These are phyloP conservation scores for Elysia crispata DNA, from an alignment of 2,888 invertebrate genomes.

Conservation along the genomic window DNA sequence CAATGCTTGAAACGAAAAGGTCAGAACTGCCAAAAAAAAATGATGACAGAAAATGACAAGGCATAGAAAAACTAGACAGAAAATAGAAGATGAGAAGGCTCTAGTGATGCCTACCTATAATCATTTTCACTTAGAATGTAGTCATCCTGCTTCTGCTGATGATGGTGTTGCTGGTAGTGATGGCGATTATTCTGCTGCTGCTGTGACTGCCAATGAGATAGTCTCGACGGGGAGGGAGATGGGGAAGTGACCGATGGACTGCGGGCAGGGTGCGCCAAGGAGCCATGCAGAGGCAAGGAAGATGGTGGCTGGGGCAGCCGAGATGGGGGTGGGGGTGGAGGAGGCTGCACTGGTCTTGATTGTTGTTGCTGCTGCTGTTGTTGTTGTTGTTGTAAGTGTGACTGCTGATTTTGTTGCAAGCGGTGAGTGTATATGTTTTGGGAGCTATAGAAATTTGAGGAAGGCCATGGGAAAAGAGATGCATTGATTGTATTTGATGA, in stretches of 20 bases:
- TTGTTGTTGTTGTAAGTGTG: slow-evolving; percentile 20
- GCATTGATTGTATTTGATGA: not conserved
- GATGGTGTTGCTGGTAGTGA: slow-evolving; percentile 20
- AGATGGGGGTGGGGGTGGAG: slow-evolving; percentile 21
- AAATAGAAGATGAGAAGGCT: not conserved
- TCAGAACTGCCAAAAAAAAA: not conserved
- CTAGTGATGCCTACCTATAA: slow-evolving; percentile 37
- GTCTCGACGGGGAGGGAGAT: slow-evolving; percentile 6
- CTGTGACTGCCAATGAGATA: no score
- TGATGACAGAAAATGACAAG: not conserved
- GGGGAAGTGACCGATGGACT: slow-evolving; percentile 39
- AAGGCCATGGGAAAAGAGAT: not conserved
- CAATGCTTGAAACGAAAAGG: not conserved
- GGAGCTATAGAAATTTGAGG: not conserved
- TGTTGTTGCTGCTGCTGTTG: not conserved
- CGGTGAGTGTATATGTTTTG: not conserved
- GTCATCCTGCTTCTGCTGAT: slow-evolving; percentile 5
- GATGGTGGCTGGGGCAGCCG: slow-evolving; percentile 39
- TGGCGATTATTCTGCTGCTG: no score
- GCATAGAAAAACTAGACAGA: not conserved
- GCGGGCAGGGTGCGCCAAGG: slow-evolving; percentile 6
- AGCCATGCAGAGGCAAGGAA: slow-evolving; percentile 42
- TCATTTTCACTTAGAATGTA: slow-evolving; percentile 45
- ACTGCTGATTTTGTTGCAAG: no score
- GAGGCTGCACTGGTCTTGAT: slow-evolving; percentile 1